phyloP scores from a whole-genome alignment of 2,797 vertebrate species.

The Pseudopleuronectes americanus region DNA sequence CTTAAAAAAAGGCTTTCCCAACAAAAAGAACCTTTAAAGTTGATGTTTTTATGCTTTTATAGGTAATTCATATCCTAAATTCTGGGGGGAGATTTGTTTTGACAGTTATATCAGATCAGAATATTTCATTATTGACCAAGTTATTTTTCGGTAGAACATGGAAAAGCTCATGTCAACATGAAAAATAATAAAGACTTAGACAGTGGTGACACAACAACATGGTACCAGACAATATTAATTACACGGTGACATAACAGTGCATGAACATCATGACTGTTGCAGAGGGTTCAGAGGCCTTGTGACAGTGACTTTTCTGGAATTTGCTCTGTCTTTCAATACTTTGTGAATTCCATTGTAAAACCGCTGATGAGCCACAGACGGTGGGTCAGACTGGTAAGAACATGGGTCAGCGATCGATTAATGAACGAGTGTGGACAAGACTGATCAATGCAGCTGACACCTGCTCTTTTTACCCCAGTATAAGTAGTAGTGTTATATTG shows the following conservation, averaged over 20 bases:
- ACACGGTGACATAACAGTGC: no score
- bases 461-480: not conserved
- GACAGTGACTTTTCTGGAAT: no score
- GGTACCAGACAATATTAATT: no score
- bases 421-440: conserved; percentile 16
- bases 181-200: no score
- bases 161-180: no score
- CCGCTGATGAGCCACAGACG: conserved; percentile 11
- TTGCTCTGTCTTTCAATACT: not conserved
- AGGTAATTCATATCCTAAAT: no score
- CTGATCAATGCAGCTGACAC: conserved; percentile 20
- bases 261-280: no score
- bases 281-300: no score
- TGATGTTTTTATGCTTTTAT: not conserved
- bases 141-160: no score
- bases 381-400: conserved; percentile 18
- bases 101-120: not conserved
- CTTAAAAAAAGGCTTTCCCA: not conserved
- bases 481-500: not conserved
- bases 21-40: not conserved
- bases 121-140: no score
- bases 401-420: conserved; percentile 17
- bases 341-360: not conserved
- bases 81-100: not conserved
- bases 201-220: no score